Base-by-base conservation (phyloP, 2,888 invertebrate species). In the Flabesymbios commensalis region DNA sequence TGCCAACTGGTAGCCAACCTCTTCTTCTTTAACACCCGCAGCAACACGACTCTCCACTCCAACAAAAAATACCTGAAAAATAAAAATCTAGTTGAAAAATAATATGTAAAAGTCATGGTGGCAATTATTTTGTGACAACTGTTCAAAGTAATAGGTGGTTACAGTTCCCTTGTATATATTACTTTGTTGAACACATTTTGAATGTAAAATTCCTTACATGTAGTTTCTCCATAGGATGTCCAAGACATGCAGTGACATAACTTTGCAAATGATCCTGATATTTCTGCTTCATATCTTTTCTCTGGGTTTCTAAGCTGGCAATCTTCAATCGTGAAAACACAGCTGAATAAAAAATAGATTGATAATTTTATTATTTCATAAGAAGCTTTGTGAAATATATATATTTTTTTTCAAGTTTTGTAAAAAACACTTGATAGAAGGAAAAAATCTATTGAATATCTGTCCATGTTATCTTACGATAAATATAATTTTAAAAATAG, bases 1-100 rank as follows among this genome's bases (percentile, higher is more conserved):
- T 39, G 94, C 95, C 85, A 95, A 89, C 85, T 98, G 97, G 86
- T 94, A 99, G 78, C 96, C 93, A 58, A 99, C 93, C 86, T 99
- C 98, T 43, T 95, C 93, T 79, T 93, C 93, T 81, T 94, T 95
- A 52, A 95, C 94, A 57, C 99, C 98, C 77, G 91, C 90, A 57
- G 92, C 90, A 65, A 98, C 94, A 80, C 92, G 91, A 67, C 90
- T 90, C 84, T 95, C 90, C 57, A 99, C 95, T 53, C 96, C 95
- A 83, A 99, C 98, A 81, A 99, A 97, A 86, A 99, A 99, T 72
- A 88, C 88, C 91, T 95, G 83, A 31, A 86, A 3, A 4, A 24
- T 5, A 24, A 49, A 19, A 33, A 28, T n/a, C 19, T 39, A 24
- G 19, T 3, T 56, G 43, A 24, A 29, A 5, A 24, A 22, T 2